Evolutionary conservation across 2,888 invertebrate species (phyloP).

Genomic region (Priocnemis perturbator): DNA sequence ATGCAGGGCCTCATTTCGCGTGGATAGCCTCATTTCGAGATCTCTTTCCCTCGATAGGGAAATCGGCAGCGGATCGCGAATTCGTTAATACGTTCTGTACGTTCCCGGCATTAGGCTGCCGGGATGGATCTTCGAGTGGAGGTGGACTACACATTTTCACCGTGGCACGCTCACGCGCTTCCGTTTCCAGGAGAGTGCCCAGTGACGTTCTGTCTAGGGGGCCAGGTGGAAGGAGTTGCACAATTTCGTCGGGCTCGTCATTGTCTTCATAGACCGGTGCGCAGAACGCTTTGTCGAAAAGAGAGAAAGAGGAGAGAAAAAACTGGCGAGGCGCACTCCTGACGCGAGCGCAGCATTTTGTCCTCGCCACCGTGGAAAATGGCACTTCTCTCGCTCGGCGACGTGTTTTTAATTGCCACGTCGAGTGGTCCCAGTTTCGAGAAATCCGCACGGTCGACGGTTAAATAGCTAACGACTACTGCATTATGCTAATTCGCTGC

Average conservation of each 20-base stretch:
- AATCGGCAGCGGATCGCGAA: conserved; percentile 25
- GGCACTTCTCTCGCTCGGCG: no score
- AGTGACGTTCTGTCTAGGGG: conserved; percentile 43
- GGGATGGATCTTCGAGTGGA: neutral
- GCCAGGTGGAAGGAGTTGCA: conserved; percentile 31
- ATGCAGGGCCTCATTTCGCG: neutral
- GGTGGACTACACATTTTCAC: conserved; percentile 2
- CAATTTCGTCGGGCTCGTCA: conserved; percentile 37
- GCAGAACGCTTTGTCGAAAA: neutral
- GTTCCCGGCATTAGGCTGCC: no score
- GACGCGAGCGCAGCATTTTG: no score
- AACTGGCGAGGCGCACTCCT: no score
- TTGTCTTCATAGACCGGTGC: conserved; percentile 38
- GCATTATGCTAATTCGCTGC: no score
- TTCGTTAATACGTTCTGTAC: conserved; percentile 3
- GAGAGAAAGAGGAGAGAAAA: no score
- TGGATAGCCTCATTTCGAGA: neutral
- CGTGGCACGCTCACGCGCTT: conserved; percentile 16
- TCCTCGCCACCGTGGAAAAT: no score
- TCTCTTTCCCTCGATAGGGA: conserved; percentile 20
- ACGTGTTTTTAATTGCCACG: no score
- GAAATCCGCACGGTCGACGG: no score
- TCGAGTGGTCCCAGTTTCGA: no score
- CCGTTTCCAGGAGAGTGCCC: conserved; percentile 52
- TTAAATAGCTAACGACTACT: no score